Evolutionary conservation across 2,113 vertebrate species (phyloP).

Genomic region (Meles meles): DNA sequence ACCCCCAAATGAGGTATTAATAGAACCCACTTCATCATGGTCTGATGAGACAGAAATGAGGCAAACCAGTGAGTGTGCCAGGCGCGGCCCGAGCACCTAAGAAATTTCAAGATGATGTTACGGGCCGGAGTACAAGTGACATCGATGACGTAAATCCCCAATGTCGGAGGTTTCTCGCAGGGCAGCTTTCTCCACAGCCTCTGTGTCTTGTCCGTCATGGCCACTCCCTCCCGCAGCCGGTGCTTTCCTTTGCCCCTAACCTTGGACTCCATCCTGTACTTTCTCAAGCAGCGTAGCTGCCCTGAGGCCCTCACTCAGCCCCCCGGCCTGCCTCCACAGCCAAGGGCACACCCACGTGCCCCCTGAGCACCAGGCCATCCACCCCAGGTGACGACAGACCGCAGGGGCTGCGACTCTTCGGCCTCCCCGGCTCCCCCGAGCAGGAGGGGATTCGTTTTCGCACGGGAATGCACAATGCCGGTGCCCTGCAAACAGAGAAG

Average conservation of each 20-base stretch:
- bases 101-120: too few relatives aligned
- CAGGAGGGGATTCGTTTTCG: background rate
- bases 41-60: background rate
- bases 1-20: background rate
- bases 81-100: background rate
- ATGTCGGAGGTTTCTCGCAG: accelerated
- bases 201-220: background rate
- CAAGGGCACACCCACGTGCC: background rate
- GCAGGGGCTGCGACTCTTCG: too few relatives aligned
- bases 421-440: background rate
- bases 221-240: accelerated
- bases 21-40: background rate
- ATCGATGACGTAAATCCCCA: background rate
- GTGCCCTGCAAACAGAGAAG: background rate
- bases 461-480: background rate
- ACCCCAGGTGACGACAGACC: too few relatives aligned
- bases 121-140: background rate
- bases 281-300: background rate
- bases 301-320: too few relatives aligned
- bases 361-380: background rate
- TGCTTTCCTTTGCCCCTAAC: too few relatives aligned
- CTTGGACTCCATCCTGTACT: background rate
- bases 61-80: background rate
- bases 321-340: background rate
- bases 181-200: background rate